These are phyloP conservation scores for Drosophila algonquin DNA, from an alignment of 2,888 invertebrate species.

Conservation along the genomic window DNA sequence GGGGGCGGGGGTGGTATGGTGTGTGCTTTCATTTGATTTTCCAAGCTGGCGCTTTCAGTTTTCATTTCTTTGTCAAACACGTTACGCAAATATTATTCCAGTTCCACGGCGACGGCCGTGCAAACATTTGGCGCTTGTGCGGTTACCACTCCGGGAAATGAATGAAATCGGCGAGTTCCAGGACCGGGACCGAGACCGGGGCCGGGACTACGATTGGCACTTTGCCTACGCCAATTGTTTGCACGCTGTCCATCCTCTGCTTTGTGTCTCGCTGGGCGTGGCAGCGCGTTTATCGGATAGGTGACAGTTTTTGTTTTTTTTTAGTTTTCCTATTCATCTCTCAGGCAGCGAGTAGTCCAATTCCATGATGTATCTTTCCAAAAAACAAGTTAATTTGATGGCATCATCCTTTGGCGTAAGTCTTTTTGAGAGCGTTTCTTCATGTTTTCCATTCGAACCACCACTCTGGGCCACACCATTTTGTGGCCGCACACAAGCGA, in stretches of 20 bases:
- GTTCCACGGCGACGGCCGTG: constrained; percentile 71
- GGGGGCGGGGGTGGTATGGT: neutral
- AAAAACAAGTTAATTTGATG: neutral
- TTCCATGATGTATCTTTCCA: no score
- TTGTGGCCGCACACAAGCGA: neutral
- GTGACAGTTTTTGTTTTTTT: neutral
- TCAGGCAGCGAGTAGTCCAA: no score
- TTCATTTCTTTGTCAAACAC: constrained; percentile 79
- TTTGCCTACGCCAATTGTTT: constrained; percentile 37
- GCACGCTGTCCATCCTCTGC: constrained; percentile 26
- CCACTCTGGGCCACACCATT: no score
- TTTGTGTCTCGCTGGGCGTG: constrained; percentile 2
- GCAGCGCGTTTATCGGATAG: neutral
- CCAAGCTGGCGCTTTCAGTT: constrained; percentile 78
- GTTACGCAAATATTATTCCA: constrained; percentile 81
- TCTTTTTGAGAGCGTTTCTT: neutral
- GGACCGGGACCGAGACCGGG: constrained; percentile 20
- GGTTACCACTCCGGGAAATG: constrained; percentile 42
- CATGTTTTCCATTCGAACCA: neutral
- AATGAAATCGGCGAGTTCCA: constrained; percentile 15
- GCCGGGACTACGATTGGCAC: constrained; percentile 15
- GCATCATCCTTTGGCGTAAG: no score
- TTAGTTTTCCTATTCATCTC: neutral
- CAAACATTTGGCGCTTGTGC: constrained; percentile 65
- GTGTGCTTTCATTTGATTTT: constrained; percentile 73